Percentiles rank a stretch among this genome's conserved stretches.
Evolutionary conservation across 2,797 vertebrate genomes (phyloP).

Genomic region (Remorina albescens): DNA sequence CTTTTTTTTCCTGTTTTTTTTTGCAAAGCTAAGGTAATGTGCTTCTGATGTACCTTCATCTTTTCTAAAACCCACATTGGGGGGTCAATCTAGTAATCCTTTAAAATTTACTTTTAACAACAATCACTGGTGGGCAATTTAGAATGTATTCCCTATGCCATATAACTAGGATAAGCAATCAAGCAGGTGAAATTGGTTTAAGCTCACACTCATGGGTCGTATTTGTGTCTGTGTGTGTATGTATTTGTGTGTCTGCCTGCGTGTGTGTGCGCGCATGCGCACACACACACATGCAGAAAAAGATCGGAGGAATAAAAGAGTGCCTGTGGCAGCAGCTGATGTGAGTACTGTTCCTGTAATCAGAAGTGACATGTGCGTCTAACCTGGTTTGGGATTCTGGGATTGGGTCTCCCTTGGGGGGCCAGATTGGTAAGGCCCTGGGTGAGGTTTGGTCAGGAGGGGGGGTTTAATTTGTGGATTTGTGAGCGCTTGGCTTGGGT

Average conservation of each 20-base stretch:
- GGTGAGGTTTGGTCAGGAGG: slow-evolving; percentile 23
- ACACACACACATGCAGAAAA: too few species aligned
- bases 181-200: slow-evolving; percentile 51
- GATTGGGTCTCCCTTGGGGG: slow-evolving; percentile 78
- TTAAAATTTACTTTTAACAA: slow-evolving; percentile 9
- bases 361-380: slow-evolving; percentile 84
- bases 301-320: slow-evolving; percentile 50
- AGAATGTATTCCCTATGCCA: slow-evolving; percentile 15
- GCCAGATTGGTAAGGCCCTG: slow-evolving; percentile 39
- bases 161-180: slow-evolving; percentile 40
- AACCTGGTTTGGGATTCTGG: slow-evolving; percentile 84
- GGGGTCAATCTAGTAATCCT: neutral
- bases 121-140: slow-evolving; percentile 11
- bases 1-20: too few species aligned
- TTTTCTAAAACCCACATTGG: neutral
- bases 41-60: neutral
- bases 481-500: slow-evolving; percentile 77
- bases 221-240: slow-evolving; percentile 22
- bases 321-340: slow-evolving; percentile 74
- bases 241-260: too few species aligned
- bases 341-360: slow-evolving; percentile 79
- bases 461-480: slow-evolving; percentile 71
- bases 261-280: neutral
- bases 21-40: too few species aligned
- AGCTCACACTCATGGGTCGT: slow-evolving; percentile 19